Base-by-base conservation (phyloP, 2,888 invertebrate genomes). In the Phyllotreta cruciferae region DNA sequence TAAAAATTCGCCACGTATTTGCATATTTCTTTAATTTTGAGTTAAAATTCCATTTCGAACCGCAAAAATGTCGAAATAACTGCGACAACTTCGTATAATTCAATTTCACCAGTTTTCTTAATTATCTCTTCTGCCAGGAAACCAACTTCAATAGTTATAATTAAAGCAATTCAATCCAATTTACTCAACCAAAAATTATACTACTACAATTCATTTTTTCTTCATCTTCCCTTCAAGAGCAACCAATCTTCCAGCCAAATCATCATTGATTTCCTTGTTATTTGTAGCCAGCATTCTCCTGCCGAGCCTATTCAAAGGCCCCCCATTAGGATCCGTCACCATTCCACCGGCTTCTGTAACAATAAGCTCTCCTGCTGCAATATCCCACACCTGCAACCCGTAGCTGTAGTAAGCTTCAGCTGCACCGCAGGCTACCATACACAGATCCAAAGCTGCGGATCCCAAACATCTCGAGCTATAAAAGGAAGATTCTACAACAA, bases 301-400 rank as follows among this genome's bases (percentile, higher is more conserved):
- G 34, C 91, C 90, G 81, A 96, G 83, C 42, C 94, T 79, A 77
- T 97, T 94, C 1, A 96, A 85, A 3, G 87, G 83, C 0, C 90
- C 92, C 13, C 96, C 93, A 57, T 89, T 85, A 3, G 97, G 93
- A 82, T 98, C 97, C 41, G 93, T 86, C 53, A 92, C 88, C 10
- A 91, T 88, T 2, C 98, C 98, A 1, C 98, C 98, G 9, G 98
- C 98, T 83, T 99, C 98, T 54, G 87, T 85, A 0, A 98, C 89
- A 62, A 98, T 87, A n/a, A 98, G 82, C 76, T 90, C 90, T 0
- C 94, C 96, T n/a, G 94, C 94, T 42, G 92, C 93, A 56, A 92
- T 86, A 75, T 94, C 94, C 98, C 98, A 99, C 35, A 93, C 91
- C 81, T 98, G 98, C 69, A 96, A 90, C 1, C 98, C 98, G 83